Evolutionary conservation across 2,113 vertebrate genomes (phyloP).

Genomic region (Serilophus lunatus): DNA sequence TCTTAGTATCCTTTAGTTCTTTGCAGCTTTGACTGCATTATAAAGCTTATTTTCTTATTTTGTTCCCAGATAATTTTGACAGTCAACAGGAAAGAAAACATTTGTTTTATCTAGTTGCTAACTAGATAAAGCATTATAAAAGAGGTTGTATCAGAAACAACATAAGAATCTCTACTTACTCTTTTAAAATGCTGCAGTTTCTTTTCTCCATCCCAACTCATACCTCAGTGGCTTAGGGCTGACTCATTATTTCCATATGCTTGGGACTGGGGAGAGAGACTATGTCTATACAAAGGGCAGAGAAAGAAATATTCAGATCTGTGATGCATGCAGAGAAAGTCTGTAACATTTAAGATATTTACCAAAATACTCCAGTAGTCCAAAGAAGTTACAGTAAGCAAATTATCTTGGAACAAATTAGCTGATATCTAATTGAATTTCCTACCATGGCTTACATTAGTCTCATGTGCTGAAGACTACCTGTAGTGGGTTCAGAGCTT

Average conservation of each 20-base stretch:
- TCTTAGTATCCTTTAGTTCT: neutral
- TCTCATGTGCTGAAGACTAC: neutral
- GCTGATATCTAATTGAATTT: constrained; percentile 4
- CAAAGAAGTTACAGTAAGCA: neutral
- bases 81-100: neutral
- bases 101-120: neutral
- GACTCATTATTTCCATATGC: neutral
- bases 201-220: neutral
- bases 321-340: neutral
- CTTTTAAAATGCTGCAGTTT: neutral
- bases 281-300: neutral
- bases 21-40: neutral
- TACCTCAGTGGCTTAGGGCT: neutral
- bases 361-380: neutral
- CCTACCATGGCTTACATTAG: neutral
- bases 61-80: neutral
- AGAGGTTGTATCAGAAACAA: neutral
- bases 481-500: neutral
- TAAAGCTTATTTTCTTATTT: neutral
- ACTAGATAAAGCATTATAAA: neutral
- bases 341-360: constrained; percentile 7
- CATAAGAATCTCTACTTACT: neutral
- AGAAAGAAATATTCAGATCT: constrained; percentile 15
- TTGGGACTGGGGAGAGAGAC: neutral
- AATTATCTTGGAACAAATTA: constrained; percentile 29